Conservation (phyloP, 53 echinoderm and acorn worm genomes). For the Astropecten irregularis region DNA sequence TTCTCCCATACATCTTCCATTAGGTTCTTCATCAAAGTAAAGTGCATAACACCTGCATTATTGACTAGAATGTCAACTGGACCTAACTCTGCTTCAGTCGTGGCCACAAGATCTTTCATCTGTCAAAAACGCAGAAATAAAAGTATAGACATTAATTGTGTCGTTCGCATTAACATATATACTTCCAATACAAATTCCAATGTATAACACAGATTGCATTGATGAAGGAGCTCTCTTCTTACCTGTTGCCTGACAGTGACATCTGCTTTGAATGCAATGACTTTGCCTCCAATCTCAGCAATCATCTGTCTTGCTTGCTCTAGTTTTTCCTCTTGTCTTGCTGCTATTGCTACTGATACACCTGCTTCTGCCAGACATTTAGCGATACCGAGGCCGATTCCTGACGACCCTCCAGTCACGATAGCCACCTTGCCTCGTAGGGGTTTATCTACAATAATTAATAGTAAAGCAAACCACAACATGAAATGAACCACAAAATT, state of each 20-base stretch:
- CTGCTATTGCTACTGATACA: constrained; percentile 66
- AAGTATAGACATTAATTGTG: not conserved
- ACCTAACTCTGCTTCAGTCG: constrained; percentile 71
- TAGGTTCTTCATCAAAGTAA: constrained; percentile 74
- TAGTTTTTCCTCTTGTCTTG: constrained; percentile 65
- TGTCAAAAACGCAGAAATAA: not conserved
- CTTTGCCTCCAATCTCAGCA: constrained; percentile 47
- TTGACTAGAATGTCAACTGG: constrained; percentile 84
- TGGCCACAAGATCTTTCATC: constrained; percentile 76
- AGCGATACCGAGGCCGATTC: constrained; percentile 72
- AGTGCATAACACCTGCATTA: constrained; percentile 77
- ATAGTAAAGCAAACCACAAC: not conserved
- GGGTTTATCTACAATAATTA: constrained; percentile 24
- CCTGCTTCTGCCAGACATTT: constrained; percentile 65
- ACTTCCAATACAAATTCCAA: too few relatives aligned
- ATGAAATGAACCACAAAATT: not conserved
- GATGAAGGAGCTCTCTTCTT: too few relatives aligned
- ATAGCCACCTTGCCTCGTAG: constrained; percentile 46
- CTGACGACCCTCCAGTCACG: constrained; percentile 71
- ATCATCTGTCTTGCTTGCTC: constrained; percentile 11
- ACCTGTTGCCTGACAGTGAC: constrained; percentile 75
- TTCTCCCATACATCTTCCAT: constrained; percentile 83
- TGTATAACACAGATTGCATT: too few relatives aligned
- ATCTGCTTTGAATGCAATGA: constrained; percentile 68
- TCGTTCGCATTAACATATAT: not conserved